A percentile compares a stretch with the other conserved stretches of the same genome.
Evolutionary conservation across 2,888 invertebrate species (phyloP).

Genomic region (Polyommatus iphigenia): DNA sequence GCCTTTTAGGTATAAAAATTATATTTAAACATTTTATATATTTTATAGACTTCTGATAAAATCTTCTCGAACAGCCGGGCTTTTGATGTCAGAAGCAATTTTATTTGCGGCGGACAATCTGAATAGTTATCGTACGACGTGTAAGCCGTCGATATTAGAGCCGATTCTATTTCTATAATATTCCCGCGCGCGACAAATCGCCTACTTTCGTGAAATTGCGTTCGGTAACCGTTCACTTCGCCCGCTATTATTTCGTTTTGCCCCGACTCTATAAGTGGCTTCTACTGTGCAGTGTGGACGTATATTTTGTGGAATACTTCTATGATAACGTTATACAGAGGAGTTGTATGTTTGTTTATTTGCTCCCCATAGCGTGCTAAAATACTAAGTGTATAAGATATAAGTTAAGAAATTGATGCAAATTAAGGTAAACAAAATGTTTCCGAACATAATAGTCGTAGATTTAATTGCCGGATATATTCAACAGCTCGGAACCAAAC

Average conservation of each 20-base stretch:
- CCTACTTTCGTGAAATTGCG: conserved; percentile 46
- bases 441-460: too few species aligned
- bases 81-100: conserved; percentile 40
- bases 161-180: conserved; percentile 52
- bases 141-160: conserved; percentile 47
- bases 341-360: background rate
- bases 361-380: too few species aligned
- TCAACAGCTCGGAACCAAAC: background rate
- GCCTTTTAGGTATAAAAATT: background rate
- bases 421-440: too few species aligned
- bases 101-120: conserved; percentile 36
- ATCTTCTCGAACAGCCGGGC: conserved; percentile 35
- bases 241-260: conserved; percentile 34
- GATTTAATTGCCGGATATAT: background rate
- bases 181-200: conserved; percentile 48
- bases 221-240: conserved; percentile 33
- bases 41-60: conserved; percentile 35
- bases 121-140: conserved; percentile 39
- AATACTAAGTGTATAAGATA: too few species aligned
- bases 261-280: conserved; percentile 10
- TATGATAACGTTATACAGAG: background rate
- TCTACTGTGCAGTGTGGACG: background rate
- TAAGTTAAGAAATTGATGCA: too few species aligned
- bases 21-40: too few species aligned
- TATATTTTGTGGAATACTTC: background rate